phyloP scores from a whole-genome alignment of 2,797 vertebrate genomes.

The Chloroceryle amazona region DNA sequence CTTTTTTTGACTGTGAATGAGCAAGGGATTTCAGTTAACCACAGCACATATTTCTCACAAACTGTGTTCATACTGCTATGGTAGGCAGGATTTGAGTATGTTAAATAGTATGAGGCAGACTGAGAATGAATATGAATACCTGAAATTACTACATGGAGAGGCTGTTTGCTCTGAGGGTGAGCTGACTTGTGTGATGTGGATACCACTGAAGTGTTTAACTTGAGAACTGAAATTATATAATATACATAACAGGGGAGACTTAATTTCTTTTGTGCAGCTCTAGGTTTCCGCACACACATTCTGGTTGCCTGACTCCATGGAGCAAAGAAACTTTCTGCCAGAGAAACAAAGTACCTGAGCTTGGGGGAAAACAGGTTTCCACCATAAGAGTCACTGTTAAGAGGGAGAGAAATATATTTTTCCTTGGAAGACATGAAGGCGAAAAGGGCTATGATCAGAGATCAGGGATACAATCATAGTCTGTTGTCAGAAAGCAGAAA shows the following conservation, averaged over 20 bases:
- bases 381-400: not conserved
- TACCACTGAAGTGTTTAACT: not conserved
- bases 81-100: not conserved
- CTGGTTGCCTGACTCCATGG: not conserved
- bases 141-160: not conserved
- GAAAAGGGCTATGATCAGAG: not conserved
- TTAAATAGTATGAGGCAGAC: not conserved
- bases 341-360: not conserved
- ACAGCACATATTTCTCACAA: not conserved
- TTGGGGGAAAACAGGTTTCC: not conserved
- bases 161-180: not conserved
- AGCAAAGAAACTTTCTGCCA: not conserved
- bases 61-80: not conserved
- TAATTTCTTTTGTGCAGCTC: not conserved
- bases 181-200: fast-evolving
- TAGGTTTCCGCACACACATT: not conserved
- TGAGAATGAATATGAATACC: not conserved
- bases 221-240: not conserved
- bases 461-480: not conserved
- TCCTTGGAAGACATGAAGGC: not conserved
- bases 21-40: not conserved
- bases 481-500: not conserved
- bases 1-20: conserved; percentile 8
- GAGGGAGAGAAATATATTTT: not conserved
- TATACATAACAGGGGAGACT: fast-evolving